A percentile compares a stretch with the other conserved stretches of the same genome.
Evolutionary conservation across 1,140 invertebrate genomes (phyloP).

Genomic region (Tetramorium alpestre): DNA sequence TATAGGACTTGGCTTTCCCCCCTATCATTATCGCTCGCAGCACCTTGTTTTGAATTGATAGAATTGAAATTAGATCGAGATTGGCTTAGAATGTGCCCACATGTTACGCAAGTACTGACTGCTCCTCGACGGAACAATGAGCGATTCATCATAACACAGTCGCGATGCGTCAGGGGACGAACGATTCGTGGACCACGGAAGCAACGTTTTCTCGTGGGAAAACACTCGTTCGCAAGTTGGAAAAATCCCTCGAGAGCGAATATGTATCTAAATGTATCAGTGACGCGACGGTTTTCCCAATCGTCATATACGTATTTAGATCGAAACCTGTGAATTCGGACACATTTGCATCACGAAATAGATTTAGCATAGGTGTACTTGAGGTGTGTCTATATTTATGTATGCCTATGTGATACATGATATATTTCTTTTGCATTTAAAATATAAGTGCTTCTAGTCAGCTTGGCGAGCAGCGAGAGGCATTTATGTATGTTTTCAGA

Average conservation of each 20-base stretch:
- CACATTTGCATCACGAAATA: background rate
- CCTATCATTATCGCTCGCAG: background rate
- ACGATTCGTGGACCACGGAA: conserved; percentile 42
- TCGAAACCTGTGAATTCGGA: background rate
- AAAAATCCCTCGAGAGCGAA: background rate
- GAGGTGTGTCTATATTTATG: background rate
- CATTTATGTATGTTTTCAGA: background rate
- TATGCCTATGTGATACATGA: no score
- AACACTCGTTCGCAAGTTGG: conserved; percentile 44
- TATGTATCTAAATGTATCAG: background rate
- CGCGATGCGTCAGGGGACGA: conserved; percentile 60
- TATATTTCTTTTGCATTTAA: background rate
- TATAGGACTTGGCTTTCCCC: background rate
- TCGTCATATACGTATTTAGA: background rate
- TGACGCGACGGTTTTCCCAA: conserved; percentile 1
- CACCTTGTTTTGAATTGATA: conserved; percentile 21
- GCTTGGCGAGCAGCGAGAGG: background rate
- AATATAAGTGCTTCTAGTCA: background rate
- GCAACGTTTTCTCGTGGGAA: conserved; percentile 68
- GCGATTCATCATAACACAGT: conserved; percentile 70
- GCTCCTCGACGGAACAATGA: conserved; percentile 65
- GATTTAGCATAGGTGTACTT: background rate
- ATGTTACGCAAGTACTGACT: conserved; percentile 63
- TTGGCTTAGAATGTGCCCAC: conserved; percentile 75
- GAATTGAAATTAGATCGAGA: conserved; percentile 50